These are phyloP conservation scores for Tetranychus piercei DNA, from an alignment of 2,888 invertebrate genomes.

Conservation along the genomic window DNA sequence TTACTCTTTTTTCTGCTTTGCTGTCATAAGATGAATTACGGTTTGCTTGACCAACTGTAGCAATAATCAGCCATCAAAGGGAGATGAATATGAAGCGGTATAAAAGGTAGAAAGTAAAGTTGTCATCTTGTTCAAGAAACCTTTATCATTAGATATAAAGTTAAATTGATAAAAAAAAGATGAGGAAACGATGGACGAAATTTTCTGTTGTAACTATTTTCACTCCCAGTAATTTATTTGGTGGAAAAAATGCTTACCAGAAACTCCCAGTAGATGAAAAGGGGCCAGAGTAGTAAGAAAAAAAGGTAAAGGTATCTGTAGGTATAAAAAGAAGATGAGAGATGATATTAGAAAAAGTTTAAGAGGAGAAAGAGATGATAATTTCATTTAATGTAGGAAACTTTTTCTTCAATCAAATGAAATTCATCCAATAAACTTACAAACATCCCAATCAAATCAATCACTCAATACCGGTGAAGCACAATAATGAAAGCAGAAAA, in stretches of 20 bases:
- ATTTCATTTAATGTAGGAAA: not conserved
- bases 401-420: not conserved
- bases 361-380: not conserved
- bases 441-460: slow-evolving; percentile 1
- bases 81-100: not conserved
- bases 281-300: not conserved
- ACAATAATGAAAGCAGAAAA: not conserved
- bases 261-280: not conserved
- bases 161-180: not conserved
- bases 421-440: not conserved
- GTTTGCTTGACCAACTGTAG: not conserved
- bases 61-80: not conserved
- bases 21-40: not conserved
- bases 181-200: not conserved
- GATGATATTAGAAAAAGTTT: not conserved
- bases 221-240: not conserved
- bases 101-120: not conserved
- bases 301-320: not conserved
- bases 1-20: not conserved
- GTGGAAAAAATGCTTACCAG: not conserved
- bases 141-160: not conserved
- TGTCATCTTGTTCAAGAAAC: not conserved
- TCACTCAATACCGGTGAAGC: not conserved
- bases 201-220: not conserved
- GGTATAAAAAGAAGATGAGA: too few species aligned